Evolutionary conservation across 2,888 invertebrate species (phyloP), one percentile per base, ranked within the genome.

Genomic region (Drosophila koepferae): DNA sequence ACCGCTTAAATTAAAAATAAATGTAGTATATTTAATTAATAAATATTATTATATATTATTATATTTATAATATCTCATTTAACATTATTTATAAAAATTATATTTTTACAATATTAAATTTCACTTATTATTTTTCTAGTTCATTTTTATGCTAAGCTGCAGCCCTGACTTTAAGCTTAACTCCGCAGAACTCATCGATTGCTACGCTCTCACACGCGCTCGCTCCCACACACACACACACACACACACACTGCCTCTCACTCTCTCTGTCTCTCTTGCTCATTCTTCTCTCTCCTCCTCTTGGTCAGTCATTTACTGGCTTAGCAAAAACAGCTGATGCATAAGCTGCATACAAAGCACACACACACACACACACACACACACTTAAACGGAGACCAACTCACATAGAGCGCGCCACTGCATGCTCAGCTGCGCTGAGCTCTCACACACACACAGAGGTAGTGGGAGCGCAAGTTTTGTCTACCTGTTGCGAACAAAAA

Each of bases 281-380:
- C 53, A 6, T 58, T 43, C 44, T 41, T 34, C 9, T 9, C 14
- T 12, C 31, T 16, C 6, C 18, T 14, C n/a, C 38, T 38, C 51
- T 63, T 66, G 77, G 43, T 51, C 60, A 53, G 38, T 46, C 31
- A 53, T 56, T 67, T 62, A 41, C 36, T 60, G 63, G 55, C 54
- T 63, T 63, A 60, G 23, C 28, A 38, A 60, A 74, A 80, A 72
- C 80, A 80, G 79, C 79, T 79, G 79, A 79, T 79, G 65, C 56
- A 48, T 16, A 34, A 64, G 54, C 49, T 66, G 63, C 46, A 55
- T 63, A 59, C 55, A 67, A 66, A 51, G 61, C 65, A 49, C 67
- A 64, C 34, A 28, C 31, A 14, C 44, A 23, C 38, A 16, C 16
- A 40, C 7, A 6, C 28, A 6, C 3, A 28, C n/a, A 40, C 14